A percentile compares a stretch with the other conserved stretches of the same genome.
Evolutionary conservation across 2,888 invertebrate species (phyloP).

Genomic region (Noctua comes): DNA sequence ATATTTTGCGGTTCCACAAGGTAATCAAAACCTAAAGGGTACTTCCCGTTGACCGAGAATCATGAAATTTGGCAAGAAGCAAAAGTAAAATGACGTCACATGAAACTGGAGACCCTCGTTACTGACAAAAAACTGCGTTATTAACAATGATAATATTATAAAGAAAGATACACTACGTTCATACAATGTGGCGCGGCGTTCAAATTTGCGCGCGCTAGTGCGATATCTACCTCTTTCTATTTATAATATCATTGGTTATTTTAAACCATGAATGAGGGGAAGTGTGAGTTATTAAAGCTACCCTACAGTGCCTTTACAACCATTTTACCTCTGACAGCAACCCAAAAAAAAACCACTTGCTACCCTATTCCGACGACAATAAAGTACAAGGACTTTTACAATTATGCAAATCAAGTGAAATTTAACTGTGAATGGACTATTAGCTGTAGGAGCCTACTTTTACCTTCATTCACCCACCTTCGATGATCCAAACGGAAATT

Average conservation of each 20-base stretch:
- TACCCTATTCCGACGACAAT: background rate
- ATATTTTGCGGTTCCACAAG: too few relatives aligned
- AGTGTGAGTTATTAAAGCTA: too few relatives aligned
- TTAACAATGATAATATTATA: too few relatives aligned
- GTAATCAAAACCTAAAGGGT: too few relatives aligned
- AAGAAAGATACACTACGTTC: too few relatives aligned
- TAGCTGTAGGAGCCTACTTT: background rate
- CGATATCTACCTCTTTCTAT: too few relatives aligned
- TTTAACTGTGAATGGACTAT: background rate
- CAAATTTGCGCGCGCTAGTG: too few relatives aligned
- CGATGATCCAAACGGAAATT: slow-evolving; percentile 49
- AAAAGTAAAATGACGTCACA: slow-evolving; percentile 24
- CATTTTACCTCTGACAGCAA: background rate
- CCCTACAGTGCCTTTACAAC: background rate
- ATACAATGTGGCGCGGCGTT: too few relatives aligned
- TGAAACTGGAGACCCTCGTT: slow-evolving; percentile 10
- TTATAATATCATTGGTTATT: background rate
- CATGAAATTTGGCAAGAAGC: too few relatives aligned
- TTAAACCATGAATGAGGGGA: background rate
- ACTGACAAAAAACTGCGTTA: background rate
- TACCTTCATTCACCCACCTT: background rate
- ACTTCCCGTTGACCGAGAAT: too few relatives aligned
- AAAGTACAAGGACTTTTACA: background rate
- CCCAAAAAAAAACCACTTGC: background rate
- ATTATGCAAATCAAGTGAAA: background rate